Conservation (phyloP, 1,140 invertebrate species). For the Helicoverpa zea region DNA sequence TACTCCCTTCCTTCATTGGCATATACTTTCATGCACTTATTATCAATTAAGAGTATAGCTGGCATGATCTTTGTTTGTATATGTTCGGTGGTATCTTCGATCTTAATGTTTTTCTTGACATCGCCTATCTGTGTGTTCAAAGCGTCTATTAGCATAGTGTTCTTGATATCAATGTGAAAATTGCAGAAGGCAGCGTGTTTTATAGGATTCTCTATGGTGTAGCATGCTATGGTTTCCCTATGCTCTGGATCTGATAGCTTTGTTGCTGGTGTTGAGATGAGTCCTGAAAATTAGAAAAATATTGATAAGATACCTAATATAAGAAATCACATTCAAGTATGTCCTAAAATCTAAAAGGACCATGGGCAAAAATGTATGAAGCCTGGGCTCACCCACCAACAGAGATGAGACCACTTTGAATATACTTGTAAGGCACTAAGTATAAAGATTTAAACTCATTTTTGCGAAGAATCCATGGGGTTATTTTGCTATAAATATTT, state of each 20-base stretch:
- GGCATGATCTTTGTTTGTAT: conserved; percentile 78
- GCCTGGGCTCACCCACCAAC: no score
- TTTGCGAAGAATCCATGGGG: no score
- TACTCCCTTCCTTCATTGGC: conserved; percentile 94
- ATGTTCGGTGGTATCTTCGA: conserved; percentile 82
- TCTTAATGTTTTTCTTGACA: conserved; percentile 81
- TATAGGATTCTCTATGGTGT: conserved; percentile 93
- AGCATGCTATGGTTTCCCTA: conserved; percentile 89
- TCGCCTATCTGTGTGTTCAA: conserved; percentile 82
- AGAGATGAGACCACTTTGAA: no score
- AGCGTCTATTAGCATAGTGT: conserved; percentile 86
- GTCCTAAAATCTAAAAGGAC: no score
- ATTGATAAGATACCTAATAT: not conserved
- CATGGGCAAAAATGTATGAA: no score
- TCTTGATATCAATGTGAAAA: conserved; percentile 89
- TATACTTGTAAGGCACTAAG: no score
- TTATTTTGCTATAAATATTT: no score
- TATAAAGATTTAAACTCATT: no score
- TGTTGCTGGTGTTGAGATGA: conserved; percentile 81
- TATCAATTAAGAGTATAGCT: conserved; percentile 92
- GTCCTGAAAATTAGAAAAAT: conserved; percentile 65
- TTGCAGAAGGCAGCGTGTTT: conserved; percentile 94
- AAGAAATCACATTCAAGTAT: no score
- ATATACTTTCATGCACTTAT: conserved; percentile 92
- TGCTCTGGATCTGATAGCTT: conserved; percentile 81